Base-by-base conservation (phyloP, 2,888 invertebrate genomes). In the Drosophila mimica region DNA sequence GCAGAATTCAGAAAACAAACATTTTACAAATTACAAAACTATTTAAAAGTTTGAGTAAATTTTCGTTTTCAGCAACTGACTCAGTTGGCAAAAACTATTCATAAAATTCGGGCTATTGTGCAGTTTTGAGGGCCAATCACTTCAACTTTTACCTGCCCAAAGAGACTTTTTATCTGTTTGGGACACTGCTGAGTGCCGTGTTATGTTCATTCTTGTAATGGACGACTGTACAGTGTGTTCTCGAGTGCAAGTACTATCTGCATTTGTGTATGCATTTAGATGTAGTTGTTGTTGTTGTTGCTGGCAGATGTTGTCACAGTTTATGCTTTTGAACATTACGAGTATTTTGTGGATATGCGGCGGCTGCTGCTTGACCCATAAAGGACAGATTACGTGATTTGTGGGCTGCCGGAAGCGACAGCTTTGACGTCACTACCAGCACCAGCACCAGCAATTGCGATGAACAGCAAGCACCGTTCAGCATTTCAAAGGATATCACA, bases 321-420 rank as follows among this genome's bases (percentile, higher is more conserved):
- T 86, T 74, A 76, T 78, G 74, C 70, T 70, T 57, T 66, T 34
- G 46, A 62, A 43, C 61, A 72, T 70, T 69, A 15, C 49, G 48
- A 49, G 68, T 68, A 49, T 68, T 68, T 57, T 57, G 40, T 51
- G n/a, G 56, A 54, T 67, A 68, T 70, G 72, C 59, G 68, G 54
- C 65, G 58, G 13, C 52, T 40, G 70, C 69, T 70, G 70, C 76
- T 88, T 81, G 78, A 83, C 88, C 88, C 83, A 78, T 76, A 73
- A 66, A 78, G 66, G 59, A 28, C 63, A 73, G 76, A 86, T 88
- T 83, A 88, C 87, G 84, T 85, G 84, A 85, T 79, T 86, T 79
- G 83, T 66, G 33, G 53, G 64, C 7, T 13, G 30, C 53, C 73
- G 76, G 67, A 69, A 74, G 68, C 61, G 68, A 49, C 69, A 58